Evolutionary conservation across 2,797 vertebrate species (phyloP), one percentile per base, ranked within the genome.

Genomic region (Ficedula albicollis): DNA sequence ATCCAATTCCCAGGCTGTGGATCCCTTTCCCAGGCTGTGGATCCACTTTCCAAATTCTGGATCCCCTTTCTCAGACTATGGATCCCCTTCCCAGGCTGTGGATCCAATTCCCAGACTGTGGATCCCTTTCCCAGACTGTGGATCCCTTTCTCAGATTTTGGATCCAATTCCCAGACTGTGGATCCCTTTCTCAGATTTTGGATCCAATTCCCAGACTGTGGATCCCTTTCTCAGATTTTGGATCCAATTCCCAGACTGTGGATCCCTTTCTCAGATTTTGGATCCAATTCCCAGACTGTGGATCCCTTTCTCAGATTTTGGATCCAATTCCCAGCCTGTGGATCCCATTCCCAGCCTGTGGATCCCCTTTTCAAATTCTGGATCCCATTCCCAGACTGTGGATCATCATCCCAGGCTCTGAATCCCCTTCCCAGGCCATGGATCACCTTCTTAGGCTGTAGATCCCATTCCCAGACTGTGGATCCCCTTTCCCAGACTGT

Each of bases 401-500:
- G 20, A 36, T n/a, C n/a, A n/a, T n/a, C n/a, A n/a, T n/a, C n/a
- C n/a, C n/a, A n/a, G n/a, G n/a, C n/a, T n/a, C n/a, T n/a, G n/a
- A n/a, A n/a, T 63, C 12, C 9, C 12, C 38, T 13, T 11, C 14
- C 9, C n/a, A 46, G 41, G 0, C 1, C 9, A 0, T 26, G 23
- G 16, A 39, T 75, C 18, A 46, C 20, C 6, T 46, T 48, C 46
- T 23, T 32, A 29, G 1, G 0, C 5, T 13, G 0, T 26, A 22
- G 3, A 32, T 56, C 19, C n/a, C n/a, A n/a, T n/a, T n/a, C n/a
- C n/a, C n/a, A n/a, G n/a, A n/a, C n/a, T n/a, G n/a, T n/a, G n/a
- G n/a, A n/a, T n/a, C n/a, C n/a, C 10, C 2, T 0, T 48, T 38
- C 27, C 21, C 17, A 60, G 6, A 0, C 1, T 7, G 0, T 32